Conservation (phyloP, 2,113 vertebrate species). For the Charadrius vociferus region DNA sequence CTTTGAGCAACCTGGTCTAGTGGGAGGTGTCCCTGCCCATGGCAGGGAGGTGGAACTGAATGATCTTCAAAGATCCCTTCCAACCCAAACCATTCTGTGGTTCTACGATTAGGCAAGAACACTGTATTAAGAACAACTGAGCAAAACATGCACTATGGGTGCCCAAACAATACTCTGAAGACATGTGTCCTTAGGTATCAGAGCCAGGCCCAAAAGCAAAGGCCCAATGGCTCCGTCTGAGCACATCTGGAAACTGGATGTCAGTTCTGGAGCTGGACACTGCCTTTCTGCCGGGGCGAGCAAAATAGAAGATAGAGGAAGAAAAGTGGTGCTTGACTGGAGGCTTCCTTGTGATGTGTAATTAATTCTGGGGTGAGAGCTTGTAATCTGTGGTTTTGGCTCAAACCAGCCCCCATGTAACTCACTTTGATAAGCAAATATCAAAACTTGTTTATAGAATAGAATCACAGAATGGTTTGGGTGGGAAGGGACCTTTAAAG, state of each 20-base stretch:
- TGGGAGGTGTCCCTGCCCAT: background rate
- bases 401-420: background rate
- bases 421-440: background rate
- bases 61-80: background rate
- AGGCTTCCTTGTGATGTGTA: rapidly evolving
- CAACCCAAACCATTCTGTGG: background rate
- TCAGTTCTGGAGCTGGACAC: background rate
- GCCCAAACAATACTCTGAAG: background rate
- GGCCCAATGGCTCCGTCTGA: background rate
- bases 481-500: background rate
- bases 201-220: background rate
- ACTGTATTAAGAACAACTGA: rapidly evolving
- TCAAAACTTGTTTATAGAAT: background rate
- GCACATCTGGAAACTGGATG: background rate
- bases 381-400: background rate
- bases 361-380: background rate
- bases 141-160: rapidly evolving
- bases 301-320: background rate
- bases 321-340: background rate
- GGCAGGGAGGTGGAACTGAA: background rate
- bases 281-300: background rate
- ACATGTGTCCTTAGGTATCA: background rate
- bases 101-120: background rate
- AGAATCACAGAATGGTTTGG: background rate
- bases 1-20: background rate